Evolutionary conservation across 2,113 vertebrate species (phyloP).

Genomic region (Vidua macroura): DNA sequence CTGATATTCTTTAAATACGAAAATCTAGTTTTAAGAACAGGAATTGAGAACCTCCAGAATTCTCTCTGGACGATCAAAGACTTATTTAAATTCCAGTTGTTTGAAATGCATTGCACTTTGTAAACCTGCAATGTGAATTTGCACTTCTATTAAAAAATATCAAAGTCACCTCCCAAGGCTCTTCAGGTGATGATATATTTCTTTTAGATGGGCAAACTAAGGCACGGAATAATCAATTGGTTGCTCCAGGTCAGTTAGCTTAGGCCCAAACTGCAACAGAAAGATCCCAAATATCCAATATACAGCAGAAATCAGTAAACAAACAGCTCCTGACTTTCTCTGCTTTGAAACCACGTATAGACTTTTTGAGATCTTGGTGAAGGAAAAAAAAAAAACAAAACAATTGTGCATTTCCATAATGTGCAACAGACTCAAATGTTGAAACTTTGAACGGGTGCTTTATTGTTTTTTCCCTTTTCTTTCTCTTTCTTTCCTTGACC

Average conservation of each 20-base stretch:
- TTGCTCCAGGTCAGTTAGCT: not conserved
- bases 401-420: not conserved
- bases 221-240: not conserved
- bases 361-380: not conserved
- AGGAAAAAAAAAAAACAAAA: not conserved
- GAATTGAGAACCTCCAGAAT: not conserved
- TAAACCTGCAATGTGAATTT: slow-evolving; percentile 3
- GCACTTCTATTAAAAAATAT: slow-evolving; percentile 15
- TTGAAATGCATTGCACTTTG: slow-evolving; percentile 14
- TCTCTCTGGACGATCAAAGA: not conserved
- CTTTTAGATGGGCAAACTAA: not conserved
- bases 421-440: not conserved
- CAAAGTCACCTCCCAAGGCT: not conserved
- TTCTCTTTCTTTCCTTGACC: not conserved
- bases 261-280: not conserved
- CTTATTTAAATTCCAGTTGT: slow-evolving; percentile 13
- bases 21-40: not conserved
- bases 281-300: not conserved
- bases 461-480: not conserved
- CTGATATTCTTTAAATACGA: not conserved
- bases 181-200: slow-evolving; percentile 1
- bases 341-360: not conserved
- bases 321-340: not conserved
- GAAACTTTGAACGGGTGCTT: not conserved
- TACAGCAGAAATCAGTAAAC: not conserved